Base-by-base conservation (phyloP, 2,797 vertebrate species). In the Lerista edwardsae region DNA sequence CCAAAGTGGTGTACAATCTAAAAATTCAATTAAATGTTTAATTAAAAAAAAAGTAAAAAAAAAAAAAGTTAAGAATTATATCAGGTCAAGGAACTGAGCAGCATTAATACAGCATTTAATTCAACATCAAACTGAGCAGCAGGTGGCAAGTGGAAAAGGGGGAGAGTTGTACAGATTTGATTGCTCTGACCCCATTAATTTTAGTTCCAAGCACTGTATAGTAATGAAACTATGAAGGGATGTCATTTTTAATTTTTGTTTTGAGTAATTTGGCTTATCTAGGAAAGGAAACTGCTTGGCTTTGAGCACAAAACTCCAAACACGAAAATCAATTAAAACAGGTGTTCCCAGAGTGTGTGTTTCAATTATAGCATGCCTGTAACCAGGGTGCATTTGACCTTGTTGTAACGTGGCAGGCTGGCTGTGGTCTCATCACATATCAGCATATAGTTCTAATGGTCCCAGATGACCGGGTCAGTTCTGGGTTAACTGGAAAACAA, bases 401-500 rank as follows among this genome's bases (percentile, higher is more conserved):
- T 77, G 36, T 36, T 44, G 29, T 71, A 61, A 15, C 39, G n/a
- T 78, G 41, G 31, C 64, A 69, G 31, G 36, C 51, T 77, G 75
- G 1, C 65, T 69, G n/a, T 12, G 25, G 62, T 84, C 21, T 71
- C 36, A 41, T 78, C 34, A 44, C 44, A 75, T 57, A 31, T 15
- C 23, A 25, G 57, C 41, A 31, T 36, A 10, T 41, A 36, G 41
- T 84, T 72, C 44, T 51, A 79, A 79, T 71, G 67, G 65, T 57
- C 55, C 65, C 55, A 62, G 64, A 84, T 71, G 83, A 64, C 27
- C 68, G 72, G 75, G 41, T 72, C 75, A 79, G 23, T 51, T 62
- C n/a, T 79, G 68, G 75, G 67, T 72, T 84, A 41, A 84, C 68
- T 23, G 17, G 68, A 79, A 84, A 67, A 84, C 68, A 73, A 84